Evolutionary conservation across 2,888 invertebrate genomes (phyloP), one percentile per base, ranked within the genome.

Genomic region (Ophonus ardosiacus): DNA sequence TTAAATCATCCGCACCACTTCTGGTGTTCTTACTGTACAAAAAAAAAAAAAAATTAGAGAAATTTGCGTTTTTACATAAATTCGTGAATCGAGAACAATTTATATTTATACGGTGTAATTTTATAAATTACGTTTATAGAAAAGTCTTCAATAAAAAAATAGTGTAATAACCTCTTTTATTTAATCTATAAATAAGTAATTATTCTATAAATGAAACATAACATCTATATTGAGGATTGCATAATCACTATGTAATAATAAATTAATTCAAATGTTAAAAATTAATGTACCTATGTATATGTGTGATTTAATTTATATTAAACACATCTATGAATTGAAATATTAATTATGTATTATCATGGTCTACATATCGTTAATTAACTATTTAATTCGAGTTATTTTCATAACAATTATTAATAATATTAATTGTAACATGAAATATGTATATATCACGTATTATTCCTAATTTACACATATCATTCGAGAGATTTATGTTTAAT

Each of bases 281-380:
- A 43, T 74, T 43, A 68, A 68, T 68, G n/a, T 17, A 63, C 24
- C 24, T 31, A 31, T 31, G 31, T 31, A 31, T 31, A 31, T 31
- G 31, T 65, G n/a, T 65, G 5, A 71, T 71, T 40, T 71, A 17
- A 71, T 71, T 65, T 71, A 40, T 40, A 40, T 38, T 71, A 40
- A 71, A 8, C 43, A 74, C 71, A 74, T 40, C 40, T 74, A 18
- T 43, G 24, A 68, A 18, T 40, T 68, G 10, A 68, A 68, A 68
- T 68, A 74, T 74, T 18, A 18, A 74, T 43, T 74, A 74, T 74
- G 71, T 74, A 74, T 74, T 40, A 18, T 74, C 71, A 43, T 74
- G 71, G 18, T 43, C 71, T 74, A 74, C 71, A 74, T 43, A 8
- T 18, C 17, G 43, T 74, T 17, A 43, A 51, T 51, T 51, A 51